A percentile compares a stretch with the other conserved stretches of the same genome.
These are phyloP conservation scores for Ypsolopha scabrella DNA, from an alignment of 2,888 invertebrate species.

Conservation along the genomic window DNA sequence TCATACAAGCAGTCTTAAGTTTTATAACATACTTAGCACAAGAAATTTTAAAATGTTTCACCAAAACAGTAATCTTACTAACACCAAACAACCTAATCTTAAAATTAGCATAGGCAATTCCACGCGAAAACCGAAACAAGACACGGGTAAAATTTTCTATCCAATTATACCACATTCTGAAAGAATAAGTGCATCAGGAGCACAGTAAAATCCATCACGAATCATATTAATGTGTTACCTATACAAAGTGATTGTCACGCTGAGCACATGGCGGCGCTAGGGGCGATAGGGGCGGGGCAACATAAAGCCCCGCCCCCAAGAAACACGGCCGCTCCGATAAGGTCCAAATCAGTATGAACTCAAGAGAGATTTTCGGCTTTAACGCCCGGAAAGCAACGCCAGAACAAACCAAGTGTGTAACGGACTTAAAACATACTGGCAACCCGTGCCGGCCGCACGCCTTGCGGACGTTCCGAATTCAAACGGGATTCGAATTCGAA, in stretches of 20 bases:
- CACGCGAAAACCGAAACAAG: slow-evolving; percentile 7
- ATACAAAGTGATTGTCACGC: slow-evolving; percentile 70
- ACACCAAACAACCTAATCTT: not conserved
- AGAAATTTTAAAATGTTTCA: too few species aligned
- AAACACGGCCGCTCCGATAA: slow-evolving; percentile 34
- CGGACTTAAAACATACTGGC: slow-evolving; percentile 53
- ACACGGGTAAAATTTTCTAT: slow-evolving; percentile 3
- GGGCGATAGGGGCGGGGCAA: slow-evolving; percentile 46
- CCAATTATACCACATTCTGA: slow-evolving; percentile 8
- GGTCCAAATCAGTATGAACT: slow-evolving; percentile 59
- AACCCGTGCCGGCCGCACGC: slow-evolving; percentile 56
- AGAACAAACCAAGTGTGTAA: slow-evolving; percentile 33
- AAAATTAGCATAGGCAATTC: slow-evolving; percentile 1
- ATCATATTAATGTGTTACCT: slow-evolving; percentile 70
- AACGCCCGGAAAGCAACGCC: slow-evolving; percentile 40
- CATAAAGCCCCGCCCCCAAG: slow-evolving; percentile 45
- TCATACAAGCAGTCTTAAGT: too few species aligned
- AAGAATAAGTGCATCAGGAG: slow-evolving; percentile 51
- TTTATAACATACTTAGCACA: too few species aligned
- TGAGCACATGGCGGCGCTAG: slow-evolving; percentile 52
- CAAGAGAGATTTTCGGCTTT: slow-evolving; percentile 55
- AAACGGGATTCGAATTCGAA: slow-evolving; percentile 2
- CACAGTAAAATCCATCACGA: slow-evolving; percentile 68
- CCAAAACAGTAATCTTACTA: too few species aligned
- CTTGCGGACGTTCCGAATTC: slow-evolving; percentile 25